Conservation (phyloP, 2,797 vertebrate genomes). For the Cossypha niveicapilla region DNA sequence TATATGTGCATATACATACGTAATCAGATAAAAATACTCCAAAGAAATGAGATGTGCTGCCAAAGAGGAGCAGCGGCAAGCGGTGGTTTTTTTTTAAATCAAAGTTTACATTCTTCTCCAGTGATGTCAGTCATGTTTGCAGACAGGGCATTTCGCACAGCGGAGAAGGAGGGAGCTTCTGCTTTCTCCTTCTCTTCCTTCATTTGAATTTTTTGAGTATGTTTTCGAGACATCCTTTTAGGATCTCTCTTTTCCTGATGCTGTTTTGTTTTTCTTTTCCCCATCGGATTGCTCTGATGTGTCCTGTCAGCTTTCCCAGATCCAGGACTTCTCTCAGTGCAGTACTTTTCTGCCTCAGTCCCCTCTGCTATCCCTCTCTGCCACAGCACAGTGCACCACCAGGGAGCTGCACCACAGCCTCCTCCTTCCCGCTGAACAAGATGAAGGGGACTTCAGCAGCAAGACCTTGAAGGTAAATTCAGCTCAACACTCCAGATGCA, state of each 20-base stretch:
- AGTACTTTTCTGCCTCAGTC: background rate
- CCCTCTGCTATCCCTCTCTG: background rate
- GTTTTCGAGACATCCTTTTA: background rate
- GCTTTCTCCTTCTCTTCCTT: background rate
- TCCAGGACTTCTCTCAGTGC: background rate
- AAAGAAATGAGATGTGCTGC: background rate
- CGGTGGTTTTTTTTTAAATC: background rate
- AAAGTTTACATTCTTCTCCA: conserved; percentile 51
- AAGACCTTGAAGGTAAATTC: background rate
- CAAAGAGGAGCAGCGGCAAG: conserved; percentile 17
- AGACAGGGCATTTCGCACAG: background rate
- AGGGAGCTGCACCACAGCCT: background rate
- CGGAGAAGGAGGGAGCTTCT: background rate
- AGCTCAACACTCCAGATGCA: background rate
- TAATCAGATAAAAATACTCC: background rate
- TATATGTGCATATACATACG: conserved; percentile 34
- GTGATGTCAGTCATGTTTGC: conserved; percentile 39
- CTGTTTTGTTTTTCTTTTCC: background rate
- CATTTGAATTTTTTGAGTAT: background rate
- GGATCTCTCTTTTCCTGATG: background rate
- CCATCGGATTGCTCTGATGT: background rate
- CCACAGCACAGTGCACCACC: background rate
- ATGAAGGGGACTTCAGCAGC: background rate
- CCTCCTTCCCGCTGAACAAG: background rate
- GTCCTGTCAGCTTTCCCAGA: background rate